Base-by-base conservation (phyloP, 2,888 invertebrate genomes). In the Mylabris sibirica region DNA sequence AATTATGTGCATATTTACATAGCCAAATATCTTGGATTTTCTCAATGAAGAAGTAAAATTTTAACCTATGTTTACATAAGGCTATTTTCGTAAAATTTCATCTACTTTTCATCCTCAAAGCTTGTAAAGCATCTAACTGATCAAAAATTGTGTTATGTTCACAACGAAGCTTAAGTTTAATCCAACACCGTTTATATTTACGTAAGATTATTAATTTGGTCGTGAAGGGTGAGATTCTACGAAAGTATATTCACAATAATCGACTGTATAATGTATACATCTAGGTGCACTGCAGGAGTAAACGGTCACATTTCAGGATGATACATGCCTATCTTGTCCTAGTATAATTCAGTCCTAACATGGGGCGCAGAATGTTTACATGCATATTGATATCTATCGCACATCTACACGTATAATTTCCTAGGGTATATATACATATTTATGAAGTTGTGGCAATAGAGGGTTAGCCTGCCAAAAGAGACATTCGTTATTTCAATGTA, bases 311-410 rank as follows among this genome's bases (percentile, higher is more conserved):
- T 70, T 75, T 75, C 77, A 72, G 73, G 70, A 75, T 75, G 75
- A 76, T 77, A 74, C 75, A 76, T 76, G 72, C 75, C 76, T 74
- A 78, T 80, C 81, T 80, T 77, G 77, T 73, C 74, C 76, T 70
- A 76, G 76, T 80, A 83, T 83, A 84, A 84, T 77, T 83, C 82
- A 82, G 77, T 76, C 78, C 75, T 77, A 83, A 84, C 84, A 84
- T 79, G 81, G 81, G 82, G 81, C 81, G 81, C 82, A 81, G 81
- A 82, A 84, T 84, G 84, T 84, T 84, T 84, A 85, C 84, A 85
- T 84, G 83, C 84, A 84, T 84, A 84, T 85, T 84, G 84, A 84
- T 84, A 84, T 84, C 84, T 84, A 82, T 84, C 83, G 82, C 80
- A 80, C 81, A 84, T 84, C 83, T 84, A 83, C 83, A 83, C 82